Conservation (phyloP, 1,140 invertebrate genomes). For the Halyomorpha halys region DNA sequence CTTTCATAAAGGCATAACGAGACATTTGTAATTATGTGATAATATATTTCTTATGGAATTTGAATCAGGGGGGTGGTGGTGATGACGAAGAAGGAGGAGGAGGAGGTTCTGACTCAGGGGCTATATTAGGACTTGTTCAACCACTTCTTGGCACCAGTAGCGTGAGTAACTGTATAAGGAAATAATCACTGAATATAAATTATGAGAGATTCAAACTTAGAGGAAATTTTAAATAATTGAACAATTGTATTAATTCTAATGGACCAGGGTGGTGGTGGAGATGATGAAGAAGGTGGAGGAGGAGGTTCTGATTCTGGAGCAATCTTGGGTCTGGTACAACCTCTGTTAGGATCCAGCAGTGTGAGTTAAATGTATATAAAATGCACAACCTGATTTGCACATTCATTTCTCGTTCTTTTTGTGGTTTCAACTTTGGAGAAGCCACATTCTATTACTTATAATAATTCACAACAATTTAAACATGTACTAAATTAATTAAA, state of each 20-base stretch:
- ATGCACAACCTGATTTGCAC: too few relatives aligned
- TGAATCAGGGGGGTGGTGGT: constrained; percentile 11
- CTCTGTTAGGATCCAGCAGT: constrained; percentile 23
- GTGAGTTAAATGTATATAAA: not conserved
- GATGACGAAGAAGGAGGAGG: constrained; percentile 17
- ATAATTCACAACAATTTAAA: too few relatives aligned
- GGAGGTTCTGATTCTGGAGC: constrained; percentile 29
- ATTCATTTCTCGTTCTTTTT: too few relatives aligned
- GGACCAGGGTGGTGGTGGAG: not conserved
- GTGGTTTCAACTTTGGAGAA: too few relatives aligned
- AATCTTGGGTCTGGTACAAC: constrained; percentile 26
- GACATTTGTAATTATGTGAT: not conserved
- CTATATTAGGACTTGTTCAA: constrained; percentile 29
- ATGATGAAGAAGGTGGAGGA: constrained; percentile 19
- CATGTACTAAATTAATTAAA: too few relatives aligned
- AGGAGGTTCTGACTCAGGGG: constrained; percentile 31
- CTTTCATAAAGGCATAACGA: too few relatives aligned
- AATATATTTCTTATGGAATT: not conserved
- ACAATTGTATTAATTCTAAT: too few relatives aligned
- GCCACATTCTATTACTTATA: too few relatives aligned
- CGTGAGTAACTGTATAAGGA: constrained; percentile 21
- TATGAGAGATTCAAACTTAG: too few relatives aligned
- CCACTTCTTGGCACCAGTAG: constrained; percentile 31
- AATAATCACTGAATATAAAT: too few relatives aligned
- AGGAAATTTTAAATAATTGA: too few relatives aligned